Base-by-base conservation (phyloP, 2,888 invertebrate species). In the Trichogramma evanescens region DNA sequence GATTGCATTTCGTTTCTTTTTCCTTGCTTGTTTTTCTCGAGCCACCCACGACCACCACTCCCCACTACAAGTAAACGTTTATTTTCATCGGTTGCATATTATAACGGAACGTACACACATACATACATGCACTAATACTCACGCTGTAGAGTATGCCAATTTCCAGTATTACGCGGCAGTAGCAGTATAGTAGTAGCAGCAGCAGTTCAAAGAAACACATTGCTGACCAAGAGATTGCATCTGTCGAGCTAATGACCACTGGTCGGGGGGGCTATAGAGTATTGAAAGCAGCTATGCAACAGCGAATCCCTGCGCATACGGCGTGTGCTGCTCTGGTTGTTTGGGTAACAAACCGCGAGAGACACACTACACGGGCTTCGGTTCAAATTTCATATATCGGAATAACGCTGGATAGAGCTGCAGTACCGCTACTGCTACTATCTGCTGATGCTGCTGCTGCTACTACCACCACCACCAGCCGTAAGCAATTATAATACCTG, bases 191-290 rank as follows among this genome's bases (percentile, higher is more conserved):
- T n/a, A n/a, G n/a, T n/a, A n/a, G 26, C 3, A 26, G 26, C 3
- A 26, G 26, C 26, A 26, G 26, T 26, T 26, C 26, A 26, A 26
- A 26, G 26, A 26, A 26, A 26, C 26, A 3, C 26, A 26, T 26
- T 26, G 45, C 10, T 9, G 45, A 45, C 6, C 9, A 49, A 50
- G 65, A 69, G 69, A 70, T 70, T 68, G 67, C 67, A 69, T 69
- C 68, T 66, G 65, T 65, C 66, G 63, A 67, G 69, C 69, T 68
- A 70, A 70, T 71, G 69, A 67, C 69, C 63, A 26, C 26, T 26
- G 26, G 26, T 26, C 26, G 26, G 26, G 26, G 13, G 67, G 61
- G 58, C 66, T 26, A 26, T 26, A 26, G 26, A 56, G 66, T 65
- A 68, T 70, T 68, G 71, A 69, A 70, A 70, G 26, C 26, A 26